Percentiles rank a stretch among this genome's conserved stretches.
These are phyloP conservation scores for Ondatra zibethicus DNA, from an alignment of 2,113 vertebrate genomes.

Conservation along the genomic window DNA sequence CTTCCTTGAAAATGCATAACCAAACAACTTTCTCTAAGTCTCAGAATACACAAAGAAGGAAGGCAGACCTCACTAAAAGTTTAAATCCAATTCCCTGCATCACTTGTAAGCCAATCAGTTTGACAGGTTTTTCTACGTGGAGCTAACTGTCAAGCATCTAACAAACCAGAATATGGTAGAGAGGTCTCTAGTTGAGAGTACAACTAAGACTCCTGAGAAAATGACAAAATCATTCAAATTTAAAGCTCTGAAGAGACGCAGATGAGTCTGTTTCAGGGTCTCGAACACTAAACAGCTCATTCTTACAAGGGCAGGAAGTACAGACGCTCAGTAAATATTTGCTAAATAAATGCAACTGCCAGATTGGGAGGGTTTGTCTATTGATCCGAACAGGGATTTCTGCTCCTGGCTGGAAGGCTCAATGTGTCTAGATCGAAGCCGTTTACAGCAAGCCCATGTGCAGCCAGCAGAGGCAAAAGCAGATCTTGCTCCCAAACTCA, in stretches of 20 bases:
- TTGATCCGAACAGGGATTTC: background rate
- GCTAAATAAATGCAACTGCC: background rate
- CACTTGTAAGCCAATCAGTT: background rate
- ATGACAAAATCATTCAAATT: background rate
- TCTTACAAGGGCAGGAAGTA: background rate
- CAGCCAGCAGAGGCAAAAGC: background rate
- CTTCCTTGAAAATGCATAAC: background rate
- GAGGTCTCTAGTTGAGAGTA: background rate
- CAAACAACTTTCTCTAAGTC: background rate
- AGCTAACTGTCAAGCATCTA: background rate
- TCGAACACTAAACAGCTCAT: background rate
- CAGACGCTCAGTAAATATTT: background rate
- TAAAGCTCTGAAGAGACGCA: background rate
- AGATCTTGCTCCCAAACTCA: slow-evolving; percentile 3
- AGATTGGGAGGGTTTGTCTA: background rate
- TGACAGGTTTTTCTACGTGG: slow-evolving; percentile 24
- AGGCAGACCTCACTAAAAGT: background rate
- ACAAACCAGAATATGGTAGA: background rate
- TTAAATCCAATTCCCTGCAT: background rate
- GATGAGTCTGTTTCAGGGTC: background rate
- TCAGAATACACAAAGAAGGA: background rate
- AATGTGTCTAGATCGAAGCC: background rate
- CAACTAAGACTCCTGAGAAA: background rate
- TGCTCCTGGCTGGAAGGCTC: background rate
- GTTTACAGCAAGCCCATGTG: background rate